Percentiles rank a stretch among this genome's conserved stretches.
phyloP scores from a whole-genome alignment of 2,888 invertebrate species.

The Platycnemis pennipes region DNA sequence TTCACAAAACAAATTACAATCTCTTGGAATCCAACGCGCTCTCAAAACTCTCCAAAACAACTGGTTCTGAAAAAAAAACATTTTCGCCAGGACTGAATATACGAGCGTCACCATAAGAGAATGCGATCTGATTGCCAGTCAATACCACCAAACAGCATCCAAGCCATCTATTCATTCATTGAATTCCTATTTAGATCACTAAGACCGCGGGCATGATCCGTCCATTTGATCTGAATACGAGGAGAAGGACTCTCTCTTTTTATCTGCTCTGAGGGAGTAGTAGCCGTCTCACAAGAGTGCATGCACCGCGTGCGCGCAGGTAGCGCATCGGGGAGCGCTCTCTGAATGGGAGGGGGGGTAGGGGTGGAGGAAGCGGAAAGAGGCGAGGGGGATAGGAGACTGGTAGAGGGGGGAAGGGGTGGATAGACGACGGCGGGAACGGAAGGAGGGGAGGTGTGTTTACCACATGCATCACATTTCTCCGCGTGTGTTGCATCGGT shows the following conservation, averaged over 20 bases:
- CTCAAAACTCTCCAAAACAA: background rate
- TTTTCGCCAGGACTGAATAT: background rate
- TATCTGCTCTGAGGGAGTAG: background rate
- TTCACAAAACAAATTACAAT: background rate
- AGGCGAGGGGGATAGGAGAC: background rate
- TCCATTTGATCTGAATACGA: background rate
- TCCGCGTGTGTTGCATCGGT: background rate
- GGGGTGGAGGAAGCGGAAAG: background rate
- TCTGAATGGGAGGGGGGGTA: constrained; percentile 10
- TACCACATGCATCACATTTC: constrained; percentile 29
- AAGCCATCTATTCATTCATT: background rate
- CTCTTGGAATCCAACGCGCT: background rate
- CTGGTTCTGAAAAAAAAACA: background rate
- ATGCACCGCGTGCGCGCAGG: background rate
- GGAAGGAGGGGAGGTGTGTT: background rate
- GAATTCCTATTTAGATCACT: background rate
- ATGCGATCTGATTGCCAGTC: background rate
- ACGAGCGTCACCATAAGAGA: background rate
- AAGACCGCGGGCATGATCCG: background rate
- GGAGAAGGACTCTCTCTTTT: background rate
- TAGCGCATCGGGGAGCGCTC: background rate
- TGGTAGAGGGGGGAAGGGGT: background rate
- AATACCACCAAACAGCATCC: background rate
- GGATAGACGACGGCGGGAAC: background rate
- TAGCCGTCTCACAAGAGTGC: background rate